A percentile compares a stretch with the other conserved stretches of the same genome.
Evolutionary conservation across 2,888 invertebrate species (phyloP).

Genomic region (Drosophila borealis): DNA sequence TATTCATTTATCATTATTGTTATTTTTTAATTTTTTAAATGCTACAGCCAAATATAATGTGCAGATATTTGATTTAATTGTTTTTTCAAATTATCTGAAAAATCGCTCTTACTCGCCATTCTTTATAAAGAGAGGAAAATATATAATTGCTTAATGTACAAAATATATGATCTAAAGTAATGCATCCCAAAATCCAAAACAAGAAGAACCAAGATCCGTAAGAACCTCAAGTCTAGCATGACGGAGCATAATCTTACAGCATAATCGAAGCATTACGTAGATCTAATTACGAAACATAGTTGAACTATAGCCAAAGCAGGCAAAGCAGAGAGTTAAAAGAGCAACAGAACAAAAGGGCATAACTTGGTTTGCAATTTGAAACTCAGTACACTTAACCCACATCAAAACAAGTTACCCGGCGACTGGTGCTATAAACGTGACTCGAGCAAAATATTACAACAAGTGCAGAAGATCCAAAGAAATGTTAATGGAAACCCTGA

Average conservation of each 20-base stretch:
- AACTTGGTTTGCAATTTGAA: constrained; percentile 46
- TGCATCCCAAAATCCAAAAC: neutral
- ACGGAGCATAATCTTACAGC: constrained; percentile 11
- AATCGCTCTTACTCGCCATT: too few species aligned
- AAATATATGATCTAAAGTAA: too few species aligned
- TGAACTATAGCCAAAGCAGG: constrained; percentile 21
- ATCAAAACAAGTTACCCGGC: constrained; percentile 59
- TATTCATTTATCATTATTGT: too few species aligned
- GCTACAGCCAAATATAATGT: too few species aligned
- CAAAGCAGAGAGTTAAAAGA: neutral
- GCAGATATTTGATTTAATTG: too few species aligned
- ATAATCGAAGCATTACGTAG: constrained; percentile 36
- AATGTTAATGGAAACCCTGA: constrained; percentile 32
- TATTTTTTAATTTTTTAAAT: too few species aligned
- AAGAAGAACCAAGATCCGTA: neutral
- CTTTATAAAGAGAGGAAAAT: too few species aligned
- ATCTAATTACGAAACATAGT: constrained; percentile 28
- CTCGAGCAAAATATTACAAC: constrained; percentile 33
- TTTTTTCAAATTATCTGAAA: too few species aligned
- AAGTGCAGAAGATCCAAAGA: constrained; percentile 50
- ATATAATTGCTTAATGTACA: too few species aligned
- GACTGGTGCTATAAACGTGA: constrained; percentile 64
- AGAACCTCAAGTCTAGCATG: neutral
- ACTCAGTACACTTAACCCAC: constrained; percentile 72
- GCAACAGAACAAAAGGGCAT: constrained; percentile 6